These are phyloP conservation scores for Cataglyphis hispanica DNA, from an alignment of 1,140 invertebrate genomes.

Conservation along the genomic window DNA sequence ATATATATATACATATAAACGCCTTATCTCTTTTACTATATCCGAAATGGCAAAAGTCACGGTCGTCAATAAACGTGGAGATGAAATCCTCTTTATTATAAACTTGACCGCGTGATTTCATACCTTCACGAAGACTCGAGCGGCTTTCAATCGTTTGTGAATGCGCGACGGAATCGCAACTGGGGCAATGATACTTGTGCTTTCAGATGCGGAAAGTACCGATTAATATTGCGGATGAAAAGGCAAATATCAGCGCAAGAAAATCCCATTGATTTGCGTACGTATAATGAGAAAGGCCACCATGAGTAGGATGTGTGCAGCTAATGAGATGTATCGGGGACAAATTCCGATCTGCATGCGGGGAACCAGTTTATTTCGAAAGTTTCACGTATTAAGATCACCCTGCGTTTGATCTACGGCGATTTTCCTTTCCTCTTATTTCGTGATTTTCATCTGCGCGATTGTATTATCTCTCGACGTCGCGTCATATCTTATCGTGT, in stretches of 20 bases:
- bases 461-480: slow-evolving; percentile 4
- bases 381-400: slow-evolving; percentile 73
- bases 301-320: slow-evolving; percentile 66
- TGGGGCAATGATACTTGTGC: not conserved
- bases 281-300: not conserved
- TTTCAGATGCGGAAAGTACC: not conserved
- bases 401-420: slow-evolving; percentile 50
- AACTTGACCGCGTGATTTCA: not conserved
- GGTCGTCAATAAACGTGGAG: slow-evolving; percentile 1
- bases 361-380: slow-evolving; percentile 77
- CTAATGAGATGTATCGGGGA: slow-evolving; percentile 79
- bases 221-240: slow-evolving; percentile 3
- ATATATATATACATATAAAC: too few relatives aligned
- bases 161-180: not conserved
- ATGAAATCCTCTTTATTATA: not conserved
- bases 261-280: not conserved
- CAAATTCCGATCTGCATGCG: slow-evolving; percentile 76
- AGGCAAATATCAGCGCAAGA: not conserved
- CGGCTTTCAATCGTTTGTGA: too few relatives aligned
- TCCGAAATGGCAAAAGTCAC: slow-evolving; percentile 50
- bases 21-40: not conserved
- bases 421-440: slow-evolving; percentile 6
- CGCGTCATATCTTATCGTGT: not conserved
- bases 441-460: slow-evolving; percentile 21
- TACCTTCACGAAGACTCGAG: not conserved